A percentile compares a stretch with the other conserved stretches of the same genome.
Evolutionary conservation across 2,113 vertebrate genomes (phyloP).

Genomic region (Perca fluviatilis): DNA sequence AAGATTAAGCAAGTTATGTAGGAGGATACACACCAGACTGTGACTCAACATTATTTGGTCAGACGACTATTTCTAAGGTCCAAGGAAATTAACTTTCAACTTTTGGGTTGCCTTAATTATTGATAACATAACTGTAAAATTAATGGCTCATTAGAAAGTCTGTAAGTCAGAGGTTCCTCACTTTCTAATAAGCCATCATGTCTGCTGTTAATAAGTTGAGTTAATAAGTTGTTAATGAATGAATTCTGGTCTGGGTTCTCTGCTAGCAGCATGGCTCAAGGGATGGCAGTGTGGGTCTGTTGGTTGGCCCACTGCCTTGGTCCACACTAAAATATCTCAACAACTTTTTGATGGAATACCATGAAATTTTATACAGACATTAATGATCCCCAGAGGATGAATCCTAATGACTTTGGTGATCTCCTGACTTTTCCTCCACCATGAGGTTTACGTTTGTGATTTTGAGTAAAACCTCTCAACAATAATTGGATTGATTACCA

Average conservation of each 20-base stretch:
- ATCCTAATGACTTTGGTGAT: background rate
- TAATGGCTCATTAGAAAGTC: conserved; percentile 11
- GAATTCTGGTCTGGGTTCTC: background rate
- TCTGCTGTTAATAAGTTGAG: background rate
- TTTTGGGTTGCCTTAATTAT: conserved; percentile 4
- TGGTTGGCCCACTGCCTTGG: background rate
- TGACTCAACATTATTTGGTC: background rate
- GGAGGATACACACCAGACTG: background rate
- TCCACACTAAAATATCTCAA: background rate
- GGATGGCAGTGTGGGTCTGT: background rate
- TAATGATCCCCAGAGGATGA: background rate
- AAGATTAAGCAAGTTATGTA: background rate
- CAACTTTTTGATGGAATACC: background rate
- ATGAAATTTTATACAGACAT: no score
- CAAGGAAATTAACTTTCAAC: conserved; percentile 9
- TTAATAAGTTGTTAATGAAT: conserved; percentile 10
- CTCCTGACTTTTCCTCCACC: background rate
- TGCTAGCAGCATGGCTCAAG: background rate
- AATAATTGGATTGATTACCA: background rate
- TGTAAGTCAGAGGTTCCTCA: conserved; percentile 1
- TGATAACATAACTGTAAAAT: conserved; percentile 3
- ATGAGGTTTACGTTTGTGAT: background rate
- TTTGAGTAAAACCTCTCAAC: background rate
- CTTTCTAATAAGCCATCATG: background rate
- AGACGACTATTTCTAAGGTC: background rate